A percentile compares a stretch with the other conserved stretches of the same genome.
Conservation (phyloP, 2,113 vertebrate genomes). For the Nycticryphes semicollaris region DNA sequence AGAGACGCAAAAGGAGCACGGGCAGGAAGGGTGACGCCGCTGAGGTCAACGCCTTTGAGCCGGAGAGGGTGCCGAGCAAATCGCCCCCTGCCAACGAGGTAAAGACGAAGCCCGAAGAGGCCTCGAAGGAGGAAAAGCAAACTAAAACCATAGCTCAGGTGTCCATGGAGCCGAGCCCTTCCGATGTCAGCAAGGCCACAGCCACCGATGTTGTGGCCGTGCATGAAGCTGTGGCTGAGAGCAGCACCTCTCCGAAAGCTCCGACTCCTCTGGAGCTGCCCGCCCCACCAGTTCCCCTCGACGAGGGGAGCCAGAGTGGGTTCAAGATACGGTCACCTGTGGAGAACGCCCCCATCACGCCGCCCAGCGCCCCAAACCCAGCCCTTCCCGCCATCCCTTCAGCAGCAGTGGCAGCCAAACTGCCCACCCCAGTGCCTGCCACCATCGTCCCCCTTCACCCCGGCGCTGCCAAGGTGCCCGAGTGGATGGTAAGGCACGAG, state of each 20-base stretch:
- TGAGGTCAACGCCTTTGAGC: conserved; percentile 66
- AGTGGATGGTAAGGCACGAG: conserved; percentile 89
- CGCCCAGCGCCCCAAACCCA: conserved; percentile 32
- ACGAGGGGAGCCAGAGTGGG: conserved; percentile 66
- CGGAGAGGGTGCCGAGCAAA: conserved; percentile 58
- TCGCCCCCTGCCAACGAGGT: conserved; percentile 18
- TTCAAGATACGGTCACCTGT: conserved; percentile 73
- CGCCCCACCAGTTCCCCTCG: neutral
- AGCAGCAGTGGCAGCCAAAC: conserved; percentile 57
- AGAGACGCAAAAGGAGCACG: conserved; percentile 79
- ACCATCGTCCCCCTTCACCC: conserved; percentile 73
- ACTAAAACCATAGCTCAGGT: neutral
- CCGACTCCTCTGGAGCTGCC: conserved; percentile 12
- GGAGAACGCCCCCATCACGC: conserved; percentile 68
- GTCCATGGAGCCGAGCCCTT: neutral
- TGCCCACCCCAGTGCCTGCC: conserved; percentile 59
- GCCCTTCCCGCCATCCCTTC: conserved; percentile 53
- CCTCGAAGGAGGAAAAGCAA: conserved; percentile 54
- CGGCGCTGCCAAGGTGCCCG: conserved; percentile 68
- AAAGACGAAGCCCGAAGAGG: conserved; percentile 29
- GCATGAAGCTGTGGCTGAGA: conserved; percentile 39
- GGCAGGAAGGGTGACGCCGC: conserved; percentile 72
- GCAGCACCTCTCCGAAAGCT: conserved; percentile 40
- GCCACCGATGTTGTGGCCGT: neutral
- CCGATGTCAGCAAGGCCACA: conserved; percentile 13